Evolutionary conservation across 2,888 invertebrate genomes (phyloP), one percentile per base, ranked within the genome.

Genomic region (Ceriagrion tenellum): DNA sequence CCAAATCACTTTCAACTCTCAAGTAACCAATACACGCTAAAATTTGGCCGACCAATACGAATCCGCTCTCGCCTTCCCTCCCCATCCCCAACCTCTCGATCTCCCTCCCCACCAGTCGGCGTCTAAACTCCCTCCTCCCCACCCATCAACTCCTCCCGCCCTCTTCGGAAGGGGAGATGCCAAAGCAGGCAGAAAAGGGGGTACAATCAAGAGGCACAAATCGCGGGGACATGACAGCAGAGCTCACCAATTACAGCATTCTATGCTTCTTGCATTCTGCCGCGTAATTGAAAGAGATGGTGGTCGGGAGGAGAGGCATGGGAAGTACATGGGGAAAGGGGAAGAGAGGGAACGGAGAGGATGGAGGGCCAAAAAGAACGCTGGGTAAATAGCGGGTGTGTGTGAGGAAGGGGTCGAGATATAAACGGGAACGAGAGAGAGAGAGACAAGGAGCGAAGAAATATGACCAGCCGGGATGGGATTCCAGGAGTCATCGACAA

Each of bases 241-340:
- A 74, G 55, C 74, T 93, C 74, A 47, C 93, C 93, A 93, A 93
- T 93, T 93, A 93, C 69, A 93, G 69, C 93, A 93, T 93, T 74
- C 93, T 69, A 81, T 81, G 40, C 69, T 12, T 47, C 63, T 93
- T 93, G 63, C 63, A 74, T 63, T 93, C 93, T 93, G 47, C 93
- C 63, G 74, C 47, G 93, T 93, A 93, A 93, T 93, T 93, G 93
- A 93, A 93, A 74, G 93, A 93, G 93, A 93, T 93, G 69, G 93
- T 35, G 69, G 69, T 47, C 55, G 8, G 74, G n/a, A 55, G 40
- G 13, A 63, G 91, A 74, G 47, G 93, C 13, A 47, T 47, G 69
- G 40, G 93, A 47, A 63, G 69, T 69, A 35, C 20, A 56, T 30
- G 23, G 35, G 55, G 63, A 47, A 8, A 26, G 26, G 26, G 23